Evolutionary conservation across 2,113 vertebrate genomes (phyloP).

Genomic region (Phainopepla nitens): DNA sequence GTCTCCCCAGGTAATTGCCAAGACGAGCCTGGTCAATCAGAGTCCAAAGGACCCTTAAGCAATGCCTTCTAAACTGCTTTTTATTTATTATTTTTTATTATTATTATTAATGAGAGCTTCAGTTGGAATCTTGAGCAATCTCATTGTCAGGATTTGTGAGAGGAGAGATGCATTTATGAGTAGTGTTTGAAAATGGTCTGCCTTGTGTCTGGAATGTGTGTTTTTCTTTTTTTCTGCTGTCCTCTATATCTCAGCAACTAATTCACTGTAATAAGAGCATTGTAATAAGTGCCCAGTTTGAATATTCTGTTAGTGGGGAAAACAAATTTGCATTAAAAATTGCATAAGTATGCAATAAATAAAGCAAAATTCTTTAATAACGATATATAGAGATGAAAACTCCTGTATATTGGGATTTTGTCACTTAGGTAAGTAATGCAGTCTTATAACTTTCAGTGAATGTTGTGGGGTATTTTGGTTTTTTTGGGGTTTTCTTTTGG

Average conservation of each 20-base stretch:
- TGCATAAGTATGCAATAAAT: constrained; percentile 43
- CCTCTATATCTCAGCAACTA: neutral
- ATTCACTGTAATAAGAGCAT: neutral
- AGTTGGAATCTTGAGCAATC: neutral
- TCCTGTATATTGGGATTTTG: neutral
- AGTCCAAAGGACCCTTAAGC: neutral
- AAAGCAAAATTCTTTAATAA: constrained; percentile 43
- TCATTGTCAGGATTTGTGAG: neutral
- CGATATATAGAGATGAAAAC: constrained; percentile 9
- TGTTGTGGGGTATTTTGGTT: neutral
- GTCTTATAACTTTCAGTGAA: neutral
- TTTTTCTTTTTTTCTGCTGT: neutral
- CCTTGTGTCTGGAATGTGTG: neutral
- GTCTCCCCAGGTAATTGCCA: neutral
- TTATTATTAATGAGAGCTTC: neutral
- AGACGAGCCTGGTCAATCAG: neutral
- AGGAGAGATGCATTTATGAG: neutral
- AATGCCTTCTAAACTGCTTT: neutral
- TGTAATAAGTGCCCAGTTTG: neutral
- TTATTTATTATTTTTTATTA: accelerated
- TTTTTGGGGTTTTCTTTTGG: too few relatives aligned
- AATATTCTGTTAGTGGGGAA: neutral
- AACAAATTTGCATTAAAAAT: constrained; percentile 14
- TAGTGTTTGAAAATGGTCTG: neutral
- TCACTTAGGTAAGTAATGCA: constrained; percentile 34